phyloP scores from a whole-genome alignment of 2,888 invertebrate genomes.

The Papilio demoleus region DNA sequence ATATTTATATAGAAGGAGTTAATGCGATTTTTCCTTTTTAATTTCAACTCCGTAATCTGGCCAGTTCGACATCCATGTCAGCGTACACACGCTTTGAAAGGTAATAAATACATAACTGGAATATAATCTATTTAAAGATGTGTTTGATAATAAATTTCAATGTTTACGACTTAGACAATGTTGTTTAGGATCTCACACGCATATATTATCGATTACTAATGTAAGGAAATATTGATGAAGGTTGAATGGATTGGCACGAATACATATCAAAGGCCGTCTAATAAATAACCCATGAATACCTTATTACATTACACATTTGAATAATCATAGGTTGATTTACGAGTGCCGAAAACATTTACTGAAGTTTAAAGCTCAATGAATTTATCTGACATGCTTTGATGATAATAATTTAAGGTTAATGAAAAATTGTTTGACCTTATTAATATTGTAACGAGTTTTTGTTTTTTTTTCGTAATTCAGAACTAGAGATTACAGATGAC shows the following conservation, averaged over 20 bases:
- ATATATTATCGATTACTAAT: slow-evolving; percentile 1
- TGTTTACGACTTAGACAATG: not conserved
- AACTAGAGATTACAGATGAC: no score
- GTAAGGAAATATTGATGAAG: slow-evolving; percentile 32
- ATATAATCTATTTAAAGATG: not conserved
- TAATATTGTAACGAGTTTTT: not conserved
- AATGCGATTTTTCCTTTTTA: no score
- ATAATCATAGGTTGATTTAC: slow-evolving; percentile 14
- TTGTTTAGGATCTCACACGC: slow-evolving; percentile 3
- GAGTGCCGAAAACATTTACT: not conserved
- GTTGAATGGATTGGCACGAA: slow-evolving; percentile 12
- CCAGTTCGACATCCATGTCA: no score
- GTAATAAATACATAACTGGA: not conserved
- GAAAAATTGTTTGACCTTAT: not conserved
- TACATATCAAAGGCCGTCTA: slow-evolving; percentile 22
- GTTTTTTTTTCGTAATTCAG: not conserved
- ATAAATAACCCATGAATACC: slow-evolving; percentile 28
- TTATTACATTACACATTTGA: slow-evolving; percentile 26
- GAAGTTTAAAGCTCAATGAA: slow-evolving; percentile 2
- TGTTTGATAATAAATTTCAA: slow-evolving; percentile 6
- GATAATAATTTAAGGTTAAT: not conserved
- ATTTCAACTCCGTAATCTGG: no score
- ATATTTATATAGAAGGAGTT: no score
- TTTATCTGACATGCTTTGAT: slow-evolving; percentile 1
- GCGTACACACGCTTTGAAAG: no score